phyloP scores from a whole-genome alignment of 2,797 vertebrate species.

The Triplophysa bombifrons region DNA sequence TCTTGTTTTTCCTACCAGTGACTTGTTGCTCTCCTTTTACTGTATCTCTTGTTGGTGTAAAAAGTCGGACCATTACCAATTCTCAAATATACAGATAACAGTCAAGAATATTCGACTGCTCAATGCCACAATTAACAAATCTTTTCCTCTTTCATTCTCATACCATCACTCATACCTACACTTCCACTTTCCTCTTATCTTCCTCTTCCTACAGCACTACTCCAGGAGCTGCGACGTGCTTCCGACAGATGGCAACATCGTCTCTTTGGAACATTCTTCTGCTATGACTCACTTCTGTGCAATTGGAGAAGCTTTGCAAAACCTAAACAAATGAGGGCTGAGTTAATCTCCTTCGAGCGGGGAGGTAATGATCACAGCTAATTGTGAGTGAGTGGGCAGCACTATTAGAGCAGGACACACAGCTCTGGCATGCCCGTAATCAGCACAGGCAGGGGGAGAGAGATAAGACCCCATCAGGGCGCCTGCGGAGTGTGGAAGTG shows the following conservation, averaged over 20 bases:
- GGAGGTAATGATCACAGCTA: conserved; percentile 48
- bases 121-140: neutral
- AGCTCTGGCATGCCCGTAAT: conserved; percentile 35
- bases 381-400: conserved; percentile 51
- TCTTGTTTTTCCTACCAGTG: no score
- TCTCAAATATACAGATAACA: no score
- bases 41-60: no score
- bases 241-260: conserved; percentile 84
- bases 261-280: conserved; percentile 60
- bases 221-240: conserved; percentile 4
- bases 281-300: conserved; percentile 37
- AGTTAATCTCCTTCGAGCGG: conserved; percentile 41
- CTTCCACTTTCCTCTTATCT: neutral
- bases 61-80: no score
- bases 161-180: neutral
- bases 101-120: neutral
- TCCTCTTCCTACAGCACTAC: neutral
- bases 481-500: conserved; percentile 29
- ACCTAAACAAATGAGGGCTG: conserved; percentile 40
- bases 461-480: conserved; percentile 28
- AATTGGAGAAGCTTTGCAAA: conserved; percentile 28
- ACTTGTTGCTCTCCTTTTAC: no score
- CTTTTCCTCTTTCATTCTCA: neutral
- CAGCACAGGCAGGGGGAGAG: conserved; percentile 29
- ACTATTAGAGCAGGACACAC: conserved; percentile 39